Evolutionary conservation across 2,888 invertebrate genomes (phyloP).

Genomic region (Leptinotarsa rubiginosa): DNA sequence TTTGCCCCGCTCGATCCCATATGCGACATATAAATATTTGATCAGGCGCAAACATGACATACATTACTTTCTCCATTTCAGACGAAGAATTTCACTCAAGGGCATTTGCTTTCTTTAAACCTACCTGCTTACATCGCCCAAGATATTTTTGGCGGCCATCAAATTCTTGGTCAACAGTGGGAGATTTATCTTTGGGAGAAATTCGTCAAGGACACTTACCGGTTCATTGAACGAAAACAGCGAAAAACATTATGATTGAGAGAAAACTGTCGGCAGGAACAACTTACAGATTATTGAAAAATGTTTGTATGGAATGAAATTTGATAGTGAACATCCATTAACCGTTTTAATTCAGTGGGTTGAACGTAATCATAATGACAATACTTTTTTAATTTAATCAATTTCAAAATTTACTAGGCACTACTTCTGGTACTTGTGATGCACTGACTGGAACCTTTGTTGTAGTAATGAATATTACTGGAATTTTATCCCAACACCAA

Average conservation of each 20-base stretch:
- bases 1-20: constrained; percentile 33
- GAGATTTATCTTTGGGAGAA: not conserved
- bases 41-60: constrained; percentile 43
- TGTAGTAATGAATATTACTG: no score
- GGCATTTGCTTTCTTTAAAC: constrained; percentile 50
- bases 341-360: no score
- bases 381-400: no score
- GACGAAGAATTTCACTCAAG: constrained; percentile 49
- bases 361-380: no score
- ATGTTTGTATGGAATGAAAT: no score
- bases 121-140: constrained; percentile 31
- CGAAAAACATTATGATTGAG: not conserved
- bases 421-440: no score
- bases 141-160: constrained; percentile 20
- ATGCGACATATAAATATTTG: constrained; percentile 43
- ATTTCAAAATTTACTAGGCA: no score
- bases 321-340: no score
- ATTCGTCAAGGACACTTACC: not conserved
- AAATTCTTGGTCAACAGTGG: not conserved
- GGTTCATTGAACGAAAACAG: not conserved
- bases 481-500: no score
- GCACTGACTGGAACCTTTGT: no score
- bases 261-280: not conserved
- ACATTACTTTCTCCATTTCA: constrained; percentile 48
- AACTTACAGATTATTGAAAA: no score